Percentiles rank a stretch among this genome's conserved stretches.
These are phyloP conservation scores for Odontomyia ornata DNA, from an alignment of 2,888 invertebrate genomes.

Conservation along the genomic window DNA sequence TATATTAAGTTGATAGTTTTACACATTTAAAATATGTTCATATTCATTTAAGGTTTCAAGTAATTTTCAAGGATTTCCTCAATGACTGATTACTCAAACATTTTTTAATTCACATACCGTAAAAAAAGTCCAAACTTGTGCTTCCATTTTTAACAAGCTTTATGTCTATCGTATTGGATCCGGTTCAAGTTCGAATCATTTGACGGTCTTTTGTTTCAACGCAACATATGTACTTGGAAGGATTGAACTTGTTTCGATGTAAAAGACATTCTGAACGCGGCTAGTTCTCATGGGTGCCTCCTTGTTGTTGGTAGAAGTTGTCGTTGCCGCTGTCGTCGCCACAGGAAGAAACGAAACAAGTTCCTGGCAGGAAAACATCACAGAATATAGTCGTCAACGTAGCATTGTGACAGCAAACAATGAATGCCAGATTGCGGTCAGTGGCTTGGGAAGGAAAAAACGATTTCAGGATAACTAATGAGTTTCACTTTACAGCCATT, in stretches of 20 bases:
- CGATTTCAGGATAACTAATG: slow-evolving; percentile 43
- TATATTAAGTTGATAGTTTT: too few relatives aligned
- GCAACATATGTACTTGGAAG: slow-evolving; percentile 19
- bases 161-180: not conserved
- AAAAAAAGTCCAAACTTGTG: not conserved
- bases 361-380: slow-evolving; percentile 14
- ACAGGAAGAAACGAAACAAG: slow-evolving; percentile 26
- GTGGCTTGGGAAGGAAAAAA: slow-evolving; percentile 40
- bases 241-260: slow-evolving; percentile 15
- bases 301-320: not conserved
- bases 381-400: slow-evolving; percentile 37
- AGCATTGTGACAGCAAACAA: slow-evolving; percentile 39
- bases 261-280: slow-evolving; percentile 12
- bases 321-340: not conserved
- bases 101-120: not conserved
- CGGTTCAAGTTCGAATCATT: slow-evolving; percentile 25
- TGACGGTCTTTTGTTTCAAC: not conserved
- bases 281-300: not conserved
- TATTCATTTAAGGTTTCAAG: too few relatives aligned
- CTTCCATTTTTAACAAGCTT: not conserved
- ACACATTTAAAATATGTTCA: too few relatives aligned
- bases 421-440: slow-evolving; percentile 45
- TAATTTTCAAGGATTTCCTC: too few relatives aligned
- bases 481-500: slow-evolving; percentile 33
- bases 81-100: too few relatives aligned